These are phyloP conservation scores for Megalopta genalis DNA, from an alignment of 1,140 invertebrate genomes.

Conservation along the genomic window DNA sequence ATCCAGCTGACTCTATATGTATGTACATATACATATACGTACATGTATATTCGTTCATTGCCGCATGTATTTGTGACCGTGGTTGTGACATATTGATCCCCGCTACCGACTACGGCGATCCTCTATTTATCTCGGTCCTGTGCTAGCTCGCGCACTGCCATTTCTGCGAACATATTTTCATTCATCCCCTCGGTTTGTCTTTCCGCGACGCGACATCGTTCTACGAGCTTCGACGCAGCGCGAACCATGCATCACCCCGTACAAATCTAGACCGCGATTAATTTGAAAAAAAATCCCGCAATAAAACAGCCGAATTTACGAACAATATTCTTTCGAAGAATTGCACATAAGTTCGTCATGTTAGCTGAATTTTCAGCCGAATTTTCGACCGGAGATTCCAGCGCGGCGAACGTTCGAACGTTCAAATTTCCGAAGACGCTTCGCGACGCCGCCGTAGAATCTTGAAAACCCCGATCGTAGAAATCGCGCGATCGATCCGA, in stretches of 20 bases:
- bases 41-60: conserved; percentile 1
- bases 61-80: conserved; percentile 33
- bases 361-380: too few species aligned
- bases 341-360: too few species aligned
- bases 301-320: conserved; percentile 9
- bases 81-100: conserved; percentile 65
- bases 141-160: neutral
- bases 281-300: neutral
- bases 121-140: conserved; percentile 44
- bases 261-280: neutral
- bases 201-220: neutral
- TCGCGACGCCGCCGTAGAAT: too few species aligned
- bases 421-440: too few species aligned
- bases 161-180: conserved; percentile 42
- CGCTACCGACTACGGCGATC: conserved; percentile 56
- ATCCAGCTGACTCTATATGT: neutral
- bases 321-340: neutral
- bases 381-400: too few species aligned
- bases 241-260: neutral
- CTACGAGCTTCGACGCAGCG: neutral
- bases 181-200: conserved; percentile 47
- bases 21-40: too few species aligned
- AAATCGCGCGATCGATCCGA: neutral
- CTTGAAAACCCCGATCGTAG: too few species aligned
- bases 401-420: too few species aligned